Evolutionary conservation across 2,888 invertebrate species (phyloP).

Genomic region (Eupithecia insigniata): DNA sequence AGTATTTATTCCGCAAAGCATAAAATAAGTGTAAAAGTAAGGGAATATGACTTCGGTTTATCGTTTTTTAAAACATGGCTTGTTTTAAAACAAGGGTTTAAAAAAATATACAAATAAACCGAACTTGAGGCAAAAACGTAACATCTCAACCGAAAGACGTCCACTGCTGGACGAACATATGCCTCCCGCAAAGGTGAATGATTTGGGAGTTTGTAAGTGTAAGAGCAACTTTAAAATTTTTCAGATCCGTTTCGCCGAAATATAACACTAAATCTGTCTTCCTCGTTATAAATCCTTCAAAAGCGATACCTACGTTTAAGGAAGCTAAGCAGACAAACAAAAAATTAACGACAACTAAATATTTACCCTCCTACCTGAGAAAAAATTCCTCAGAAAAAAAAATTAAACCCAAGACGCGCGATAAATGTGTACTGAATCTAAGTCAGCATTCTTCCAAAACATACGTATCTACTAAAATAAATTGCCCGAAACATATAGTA

Average conservation of each 20-base stretch:
- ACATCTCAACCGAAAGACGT: not conserved
- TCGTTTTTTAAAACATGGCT: no score
- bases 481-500: slow-evolving; percentile 36
- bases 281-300: slow-evolving; percentile 47
- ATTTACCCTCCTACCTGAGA: slow-evolving; percentile 58
- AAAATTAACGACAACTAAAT: slow-evolving; percentile 32
- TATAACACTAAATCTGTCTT: slow-evolving; percentile 49
- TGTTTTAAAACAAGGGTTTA: not conserved
- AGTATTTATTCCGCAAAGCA: no score
- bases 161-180: not conserved
- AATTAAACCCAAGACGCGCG: slow-evolving; percentile 14
- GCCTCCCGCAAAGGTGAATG: not conserved
- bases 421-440: slow-evolving; percentile 45
- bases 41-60: no score
- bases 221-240: slow-evolving; percentile 40
- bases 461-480: slow-evolving; percentile 30
- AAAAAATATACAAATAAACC: not conserved
- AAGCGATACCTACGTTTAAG: slow-evolving; percentile 41
- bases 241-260: slow-evolving; percentile 54
- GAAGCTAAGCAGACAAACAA: slow-evolving; percentile 39
- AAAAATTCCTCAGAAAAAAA: slow-evolving; percentile 38
- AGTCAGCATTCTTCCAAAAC: slow-evolving; percentile 43
- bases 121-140: not conserved
- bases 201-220: not conserved
- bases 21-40: no score